These are phyloP conservation scores for Andrena camellia DNA, from an alignment of 2,888 invertebrate genomes.

Conservation along the genomic window DNA sequence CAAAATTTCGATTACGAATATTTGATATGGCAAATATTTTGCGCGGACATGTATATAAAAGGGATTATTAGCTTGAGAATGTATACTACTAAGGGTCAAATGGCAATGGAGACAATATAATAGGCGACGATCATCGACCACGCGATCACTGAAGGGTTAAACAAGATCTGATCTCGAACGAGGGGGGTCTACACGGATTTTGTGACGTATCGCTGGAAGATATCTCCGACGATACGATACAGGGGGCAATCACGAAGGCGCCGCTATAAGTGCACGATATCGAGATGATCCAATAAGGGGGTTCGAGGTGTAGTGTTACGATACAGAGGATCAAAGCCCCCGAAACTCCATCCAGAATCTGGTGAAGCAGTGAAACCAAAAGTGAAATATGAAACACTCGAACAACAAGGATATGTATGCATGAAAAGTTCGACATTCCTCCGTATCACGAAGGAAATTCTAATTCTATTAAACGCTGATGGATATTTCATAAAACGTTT, in stretches of 20 bases:
- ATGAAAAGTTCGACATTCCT: too few relatives aligned
- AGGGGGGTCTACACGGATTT: background rate
- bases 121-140: background rate
- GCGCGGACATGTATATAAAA: too few relatives aligned
- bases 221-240: slow-evolving; percentile 19
- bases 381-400: background rate
- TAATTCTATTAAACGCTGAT: too few relatives aligned
- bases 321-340: slow-evolving; percentile 16
- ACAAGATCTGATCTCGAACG: slow-evolving; percentile 1
- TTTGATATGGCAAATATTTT: too few relatives aligned
- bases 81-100: background rate
- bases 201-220: background rate
- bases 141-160: background rate
- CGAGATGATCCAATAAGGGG: slow-evolving; percentile 27
- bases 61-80: too few relatives aligned
- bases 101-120: background rate
- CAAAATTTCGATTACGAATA: too few relatives aligned
- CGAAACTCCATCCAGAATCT: background rate
- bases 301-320: slow-evolving; percentile 38
- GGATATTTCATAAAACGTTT: too few relatives aligned
- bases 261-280: slow-evolving; percentile 2
- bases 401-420: background rate
- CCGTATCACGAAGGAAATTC: too few relatives aligned
- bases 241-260: background rate
- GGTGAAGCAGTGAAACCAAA: background rate